A percentile compares a stretch with the other conserved stretches of the same genome.
Conservation (phyloP, 1,140 invertebrate genomes). For the Aphidius ervi region DNA sequence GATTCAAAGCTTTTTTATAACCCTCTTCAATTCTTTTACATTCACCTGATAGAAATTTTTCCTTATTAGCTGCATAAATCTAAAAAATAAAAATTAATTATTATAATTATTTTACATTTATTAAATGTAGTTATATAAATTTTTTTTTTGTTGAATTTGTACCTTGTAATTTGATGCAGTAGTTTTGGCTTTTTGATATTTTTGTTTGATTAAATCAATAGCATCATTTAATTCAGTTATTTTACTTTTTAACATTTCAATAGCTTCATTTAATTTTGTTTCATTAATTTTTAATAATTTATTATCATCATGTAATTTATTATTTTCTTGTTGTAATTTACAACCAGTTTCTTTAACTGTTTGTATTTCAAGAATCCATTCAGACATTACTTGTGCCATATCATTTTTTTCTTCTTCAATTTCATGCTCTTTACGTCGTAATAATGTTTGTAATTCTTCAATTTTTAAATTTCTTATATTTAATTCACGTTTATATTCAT, state of each 20-base stretch:
- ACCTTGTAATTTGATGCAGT: conserved; percentile 42
- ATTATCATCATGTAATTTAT: conserved; percentile 26
- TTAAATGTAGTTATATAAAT: background rate
- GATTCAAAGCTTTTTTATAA: conserved; percentile 40
- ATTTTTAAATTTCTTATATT: conserved; percentile 35
- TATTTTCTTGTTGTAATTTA: conserved; percentile 33
- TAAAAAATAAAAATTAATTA: conserved; percentile 23
- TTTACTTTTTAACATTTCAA: conserved; percentile 32
- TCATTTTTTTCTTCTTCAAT: conserved; percentile 39
- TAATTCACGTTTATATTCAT: conserved; percentile 35
- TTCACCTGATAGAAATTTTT: conserved; percentile 36
- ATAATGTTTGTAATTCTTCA: conserved; percentile 33
- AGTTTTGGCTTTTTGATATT: conserved; percentile 38
- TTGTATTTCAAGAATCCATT: conserved; percentile 39
- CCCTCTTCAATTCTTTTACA: conserved; percentile 41
- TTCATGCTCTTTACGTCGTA: conserved; percentile 36
- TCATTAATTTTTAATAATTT: conserved; percentile 14
- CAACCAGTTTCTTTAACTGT: conserved; percentile 34
- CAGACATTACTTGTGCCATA: conserved; percentile 41
- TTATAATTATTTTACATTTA: background rate
- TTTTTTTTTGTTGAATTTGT: background rate
- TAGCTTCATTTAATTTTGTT: conserved; percentile 27
- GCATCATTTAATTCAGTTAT: conserved; percentile 34
- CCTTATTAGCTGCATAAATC: conserved; percentile 36
- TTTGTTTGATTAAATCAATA: conserved; percentile 34